Evolutionary conservation across 2,888 invertebrate genomes (phyloP).

Genomic region (Nemoura dubitans): DNA sequence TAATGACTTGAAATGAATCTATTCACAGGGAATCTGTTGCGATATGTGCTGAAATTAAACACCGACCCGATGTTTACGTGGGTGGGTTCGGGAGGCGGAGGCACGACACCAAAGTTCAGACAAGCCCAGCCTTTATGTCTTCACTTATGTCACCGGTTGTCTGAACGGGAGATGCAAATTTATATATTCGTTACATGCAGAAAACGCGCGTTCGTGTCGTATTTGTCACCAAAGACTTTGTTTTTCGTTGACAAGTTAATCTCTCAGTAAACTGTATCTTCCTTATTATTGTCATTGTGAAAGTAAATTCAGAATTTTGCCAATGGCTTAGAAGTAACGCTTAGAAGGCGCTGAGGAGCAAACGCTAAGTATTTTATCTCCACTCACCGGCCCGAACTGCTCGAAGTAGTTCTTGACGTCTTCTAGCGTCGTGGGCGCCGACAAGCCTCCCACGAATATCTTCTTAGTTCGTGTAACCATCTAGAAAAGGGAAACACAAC

Average conservation of each 20-base stretch:
- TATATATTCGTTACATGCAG: background rate
- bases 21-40: background rate
- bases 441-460: conserved; percentile 99
- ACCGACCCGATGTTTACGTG: background rate
- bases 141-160: background rate
- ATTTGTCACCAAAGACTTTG: background rate
- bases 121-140: background rate
- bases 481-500: conserved; percentile 67
- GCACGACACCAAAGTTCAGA: background rate
- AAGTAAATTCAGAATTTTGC: too few species aligned
- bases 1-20: conserved; percentile 27
- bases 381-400: conserved; percentile 98
- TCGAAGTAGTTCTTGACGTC: conserved; percentile 99
- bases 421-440: conserved; percentile 98
- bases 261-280: background rate
- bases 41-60: background rate
- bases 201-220: background rate
- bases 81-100: background rate
- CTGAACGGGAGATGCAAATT: background rate
- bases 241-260: background rate
- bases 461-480: conserved; percentile 99
- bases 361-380: background rate
- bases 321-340: too few species aligned
- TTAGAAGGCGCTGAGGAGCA: background rate
- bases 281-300: too few species aligned